Percentiles rank a stretch among this genome's conserved stretches.
Evolutionary conservation across 2,888 invertebrate species (phyloP).

Genomic region (Sisyra terminalis): DNA sequence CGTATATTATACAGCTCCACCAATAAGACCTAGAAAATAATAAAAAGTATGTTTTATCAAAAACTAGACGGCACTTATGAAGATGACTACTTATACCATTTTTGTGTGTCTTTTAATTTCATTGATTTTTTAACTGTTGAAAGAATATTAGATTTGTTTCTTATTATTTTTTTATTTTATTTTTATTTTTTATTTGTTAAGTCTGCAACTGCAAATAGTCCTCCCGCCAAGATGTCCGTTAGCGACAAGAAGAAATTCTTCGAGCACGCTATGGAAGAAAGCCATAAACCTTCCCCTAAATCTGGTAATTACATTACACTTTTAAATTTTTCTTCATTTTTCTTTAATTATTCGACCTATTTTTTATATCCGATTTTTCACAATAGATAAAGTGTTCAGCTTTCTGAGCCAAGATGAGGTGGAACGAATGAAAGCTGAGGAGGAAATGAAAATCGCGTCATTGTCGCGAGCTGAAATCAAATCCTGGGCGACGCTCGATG

Average conservation of each 20-base stretch:
- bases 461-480: conserved; percentile 46
- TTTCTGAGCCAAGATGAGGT: conserved; percentile 89
- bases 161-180: conserved; percentile 19
- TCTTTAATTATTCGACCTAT: conserved; percentile 5
- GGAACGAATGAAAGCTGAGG: conserved; percentile 85
- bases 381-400: conserved; percentile 76
- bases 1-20: too few relatives aligned
- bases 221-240: conserved; percentile 62
- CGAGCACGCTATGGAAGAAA: conserved; percentile 90
- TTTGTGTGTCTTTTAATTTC: conserved; percentile 27
- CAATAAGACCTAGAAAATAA: too few relatives aligned
- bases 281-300: conserved; percentile 69
- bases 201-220: conserved; percentile 53
- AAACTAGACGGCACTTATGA: too few relatives aligned
- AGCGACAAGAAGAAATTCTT: conserved; percentile 91
- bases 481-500: conserved; percentile 35
- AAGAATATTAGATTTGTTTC: conserved; percentile 18
- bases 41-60: too few relatives aligned
- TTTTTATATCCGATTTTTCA: conserved; percentile 8
- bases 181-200: conserved; percentile 24
- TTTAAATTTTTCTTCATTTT: not conserved
- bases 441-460: conserved; percentile 73
- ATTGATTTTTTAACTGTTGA: conserved; percentile 12
- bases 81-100: conserved; percentile 28
- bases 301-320: conserved; percentile 40